Base-by-base conservation (phyloP, 1,140 invertebrate species). In the Eumeta japonica region DNA sequence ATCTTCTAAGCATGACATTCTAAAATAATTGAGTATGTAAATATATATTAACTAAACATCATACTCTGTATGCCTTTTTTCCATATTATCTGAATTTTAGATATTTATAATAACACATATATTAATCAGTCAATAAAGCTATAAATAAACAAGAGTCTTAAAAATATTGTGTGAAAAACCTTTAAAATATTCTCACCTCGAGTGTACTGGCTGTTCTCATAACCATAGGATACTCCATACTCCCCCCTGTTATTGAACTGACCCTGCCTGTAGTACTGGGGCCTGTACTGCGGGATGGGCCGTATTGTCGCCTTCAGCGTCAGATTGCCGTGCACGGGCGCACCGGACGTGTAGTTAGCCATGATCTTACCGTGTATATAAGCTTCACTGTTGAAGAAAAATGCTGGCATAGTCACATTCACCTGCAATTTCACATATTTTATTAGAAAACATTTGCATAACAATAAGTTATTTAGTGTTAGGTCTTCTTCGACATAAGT, bases 381-480 rank as follows among this genome's bases (percentile, higher is more conserved):
- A 2, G 78, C 81, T 50, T 93, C 89, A 10, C 85, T 88, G 43
- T 90, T 88, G 56, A 94, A 87, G 62, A 97, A 89, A 58, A 94
- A 96, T 1, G 92, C 88, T 0, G 92, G 90, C 84, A 95, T 93
- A 0, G 92, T 96, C 0, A 98, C 92, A 70, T 97, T 97, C 0
- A 97, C 93, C 74, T 77, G 44, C 1, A n/a, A 41, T 28, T n/a
- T 27, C n/a, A 11, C 28, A 33, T 27, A 3, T 33, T 14, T 9
- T 33, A 37, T 37, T 10, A 18, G 12, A 35, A 10, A 12, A 9
- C 33, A 36, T 11, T 36, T 10, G 2, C 3, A 16, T n/a, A 35
- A 1, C 4, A 4, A n/a, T n/a, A n/a, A n/a, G 20, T 24, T 24
- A 7, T 24, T 24, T 24, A 24, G 20, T 24, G 20, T n/a, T 7